Evolutionary conservation across 2,797 vertebrate genomes (phyloP), one percentile per base, ranked within the genome.

Genomic region (Coccyzus lansbergi): DNA sequence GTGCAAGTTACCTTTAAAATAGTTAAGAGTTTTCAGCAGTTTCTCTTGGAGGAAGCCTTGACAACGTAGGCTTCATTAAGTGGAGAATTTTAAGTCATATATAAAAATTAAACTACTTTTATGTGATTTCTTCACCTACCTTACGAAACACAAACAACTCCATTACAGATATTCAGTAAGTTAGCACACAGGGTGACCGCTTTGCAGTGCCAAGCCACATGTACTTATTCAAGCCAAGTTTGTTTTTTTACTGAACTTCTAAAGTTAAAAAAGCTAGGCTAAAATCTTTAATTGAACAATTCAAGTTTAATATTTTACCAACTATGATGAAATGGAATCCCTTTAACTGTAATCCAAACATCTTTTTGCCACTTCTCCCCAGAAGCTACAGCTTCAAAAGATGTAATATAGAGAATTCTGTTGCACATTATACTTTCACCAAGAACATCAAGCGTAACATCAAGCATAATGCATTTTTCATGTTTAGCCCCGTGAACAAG

Each of bases 401-500:
- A 49, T 29, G 76, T 9, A 22, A 40, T 26, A 88, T 36, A 79
- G 40, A 83, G 48, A 83, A 75, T 52, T 67, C 44, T 79, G 69
- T 55, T 75, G 16, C 52, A 42, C 64, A 62, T 95, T 92, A 89
- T 59, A 80, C 29, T 92, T 84, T 60, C 75, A 83, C 83, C 51
- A 91, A 87, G 78, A 95, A 86, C 25, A 94, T 77, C 78, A 96
- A 53, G 65, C 64, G 93, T 91, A 95, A 93, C 67, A 89, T 68
- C n/a, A 62, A 85, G 67, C 33, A 90, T 56, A 69, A 86, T 96
- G 74, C 75, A 87, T 91, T 96, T 97, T 92, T 93, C 88, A 78
- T 48, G 46, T 94, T 96, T 83, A 93, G 67, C 69, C 56, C 76
- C 87, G 74, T 80, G 90, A 97, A 97, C 68, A 96, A 92, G 86